Conservation (phyloP, 2,797 vertebrate genomes). For the Alosa sapidissima region DNA sequence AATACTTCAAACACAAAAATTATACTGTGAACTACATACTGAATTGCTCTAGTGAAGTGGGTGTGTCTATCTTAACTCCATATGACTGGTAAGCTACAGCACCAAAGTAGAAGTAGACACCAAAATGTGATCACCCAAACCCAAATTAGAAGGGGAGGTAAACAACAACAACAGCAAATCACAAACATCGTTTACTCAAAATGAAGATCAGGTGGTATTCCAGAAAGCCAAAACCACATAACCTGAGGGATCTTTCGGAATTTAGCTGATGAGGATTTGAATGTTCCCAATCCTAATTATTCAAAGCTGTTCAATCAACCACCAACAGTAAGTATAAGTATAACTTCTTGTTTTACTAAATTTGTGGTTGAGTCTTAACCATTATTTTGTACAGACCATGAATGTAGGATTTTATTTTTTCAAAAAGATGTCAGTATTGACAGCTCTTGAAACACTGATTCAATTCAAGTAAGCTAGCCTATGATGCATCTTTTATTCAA, state of each 20-base stretch:
- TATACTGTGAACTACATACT: conserved; percentile 43
- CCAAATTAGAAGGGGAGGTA: conserved; percentile 11
- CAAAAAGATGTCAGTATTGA: background rate
- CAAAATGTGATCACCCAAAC: background rate
- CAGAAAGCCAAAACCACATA: background rate
- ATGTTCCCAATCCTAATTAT: background rate
- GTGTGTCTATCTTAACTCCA: conserved; percentile 48
- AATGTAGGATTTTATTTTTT: background rate
- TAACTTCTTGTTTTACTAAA: background rate
- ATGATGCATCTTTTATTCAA: background rate
- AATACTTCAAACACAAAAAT: conserved; percentile 53
- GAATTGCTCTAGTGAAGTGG: conserved; percentile 47
- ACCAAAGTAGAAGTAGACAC: conserved; percentile 67
- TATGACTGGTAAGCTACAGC: conserved; percentile 63
- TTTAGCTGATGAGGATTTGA: background rate
- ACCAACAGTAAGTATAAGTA: background rate
- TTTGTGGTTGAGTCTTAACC: background rate
- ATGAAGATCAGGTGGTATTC: background rate
- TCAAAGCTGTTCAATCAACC: background rate
- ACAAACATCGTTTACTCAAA: background rate
- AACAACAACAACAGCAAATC: background rate
- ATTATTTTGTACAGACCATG: background rate
- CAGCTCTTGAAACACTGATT: background rate
- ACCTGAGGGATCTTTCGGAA: background rate
- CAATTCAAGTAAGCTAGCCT: background rate